Evolutionary conservation across 1,140 invertebrate species (phyloP).

Genomic region (Drosophila mojavensis): DNA sequence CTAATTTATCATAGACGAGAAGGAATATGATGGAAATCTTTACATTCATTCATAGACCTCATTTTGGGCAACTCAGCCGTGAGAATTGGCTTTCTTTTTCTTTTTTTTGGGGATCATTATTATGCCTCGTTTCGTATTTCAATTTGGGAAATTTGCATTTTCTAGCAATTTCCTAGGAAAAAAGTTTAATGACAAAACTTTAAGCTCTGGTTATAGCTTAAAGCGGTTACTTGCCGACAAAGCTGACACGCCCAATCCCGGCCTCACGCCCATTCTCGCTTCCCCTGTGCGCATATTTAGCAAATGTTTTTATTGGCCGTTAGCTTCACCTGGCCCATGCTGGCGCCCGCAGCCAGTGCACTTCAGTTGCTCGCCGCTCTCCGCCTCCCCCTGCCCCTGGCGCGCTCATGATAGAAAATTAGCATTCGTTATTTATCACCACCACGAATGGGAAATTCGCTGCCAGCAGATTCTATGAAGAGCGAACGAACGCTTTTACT

Average conservation of each 20-base stretch:
- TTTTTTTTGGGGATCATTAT: constrained; percentile 24
- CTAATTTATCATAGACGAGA: background rate
- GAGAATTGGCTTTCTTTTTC: background rate
- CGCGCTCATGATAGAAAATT: constrained; percentile 57
- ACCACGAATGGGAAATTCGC: constrained; percentile 39
- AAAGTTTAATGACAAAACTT: constrained; percentile 51
- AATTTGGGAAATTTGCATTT: constrained; percentile 48
- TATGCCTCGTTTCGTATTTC: constrained; percentile 43
- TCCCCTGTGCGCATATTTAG: constrained; percentile 39
- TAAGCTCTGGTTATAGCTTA: constrained; percentile 35
- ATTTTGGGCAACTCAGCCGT: constrained; percentile 5
- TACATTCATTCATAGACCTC: constrained; percentile 19
- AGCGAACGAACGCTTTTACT: constrained; percentile 53
- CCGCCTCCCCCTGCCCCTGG: background rate
- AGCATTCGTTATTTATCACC: constrained; percentile 71
- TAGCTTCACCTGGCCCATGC: constrained; percentile 67
- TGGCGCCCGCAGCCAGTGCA: background rate
- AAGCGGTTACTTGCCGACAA: constrained; percentile 14
- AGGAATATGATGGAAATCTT: constrained; percentile 17
- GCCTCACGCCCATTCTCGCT: background rate
- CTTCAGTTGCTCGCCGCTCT: background rate
- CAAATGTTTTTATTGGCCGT: constrained; percentile 78
- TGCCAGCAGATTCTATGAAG: constrained; percentile 34
- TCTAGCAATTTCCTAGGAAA: constrained; percentile 23
- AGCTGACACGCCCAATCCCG: background rate